These are phyloP conservation scores for Acleris cristana DNA, from an alignment of 2,888 invertebrate species.

Conservation along the genomic window DNA sequence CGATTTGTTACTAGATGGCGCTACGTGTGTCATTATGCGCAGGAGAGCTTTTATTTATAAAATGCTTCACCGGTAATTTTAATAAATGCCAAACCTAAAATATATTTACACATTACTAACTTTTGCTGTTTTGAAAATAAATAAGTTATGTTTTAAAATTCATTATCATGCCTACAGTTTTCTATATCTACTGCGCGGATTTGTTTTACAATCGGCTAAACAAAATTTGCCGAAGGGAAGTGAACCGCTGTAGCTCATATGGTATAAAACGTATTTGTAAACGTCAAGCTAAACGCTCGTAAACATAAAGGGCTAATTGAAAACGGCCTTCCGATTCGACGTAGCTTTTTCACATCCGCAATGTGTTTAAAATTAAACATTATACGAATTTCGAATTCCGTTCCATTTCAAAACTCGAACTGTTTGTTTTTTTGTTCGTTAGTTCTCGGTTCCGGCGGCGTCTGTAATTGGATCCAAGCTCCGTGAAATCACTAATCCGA, in stretches of 20 bases:
- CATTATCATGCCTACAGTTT: no score
- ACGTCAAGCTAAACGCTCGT: slow-evolving; percentile 20
- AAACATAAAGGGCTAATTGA: slow-evolving; percentile 53
- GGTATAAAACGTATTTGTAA: slow-evolving; percentile 16
- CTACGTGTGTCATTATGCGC: slow-evolving; percentile 53
- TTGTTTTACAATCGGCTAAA: background rate
- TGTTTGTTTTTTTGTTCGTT: slow-evolving; percentile 69
- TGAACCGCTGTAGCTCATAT: slow-evolving; percentile 1
- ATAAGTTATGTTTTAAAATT: no score
- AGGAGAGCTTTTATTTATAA: slow-evolving; percentile 43
- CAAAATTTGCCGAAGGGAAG: slow-evolving; percentile 6
- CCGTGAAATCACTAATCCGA: slow-evolving; percentile 83
- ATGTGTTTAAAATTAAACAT: slow-evolving; percentile 58
- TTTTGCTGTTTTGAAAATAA: no score
- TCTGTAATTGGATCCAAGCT: slow-evolving; percentile 78
- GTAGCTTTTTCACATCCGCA: slow-evolving; percentile 47
- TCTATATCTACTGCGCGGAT: no score
- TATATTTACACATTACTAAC: no score
- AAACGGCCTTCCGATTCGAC: slow-evolving; percentile 40
- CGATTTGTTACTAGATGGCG: slow-evolving; percentile 57
- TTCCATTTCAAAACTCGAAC: slow-evolving; percentile 67
- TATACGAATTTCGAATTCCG: slow-evolving; percentile 54
- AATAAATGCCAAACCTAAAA: no score
- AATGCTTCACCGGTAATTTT: background rate
- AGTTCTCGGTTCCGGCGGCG: slow-evolving; percentile 68